Conservation (phyloP, 35 echinoderm and acorn worm genomes). For the Diadema setosum region DNA sequence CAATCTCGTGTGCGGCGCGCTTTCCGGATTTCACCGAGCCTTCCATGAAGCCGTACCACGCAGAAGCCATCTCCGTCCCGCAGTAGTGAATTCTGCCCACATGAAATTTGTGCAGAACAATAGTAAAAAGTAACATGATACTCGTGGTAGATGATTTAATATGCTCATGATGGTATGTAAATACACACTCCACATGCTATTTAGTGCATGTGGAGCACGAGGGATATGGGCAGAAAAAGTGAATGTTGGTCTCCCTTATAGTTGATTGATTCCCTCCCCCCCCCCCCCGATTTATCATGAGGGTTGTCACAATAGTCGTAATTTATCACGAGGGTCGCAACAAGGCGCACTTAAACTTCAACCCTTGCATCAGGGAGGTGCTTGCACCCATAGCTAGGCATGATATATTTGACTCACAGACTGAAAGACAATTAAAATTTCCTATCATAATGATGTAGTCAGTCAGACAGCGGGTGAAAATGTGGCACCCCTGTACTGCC, state of each 20-base stretch:
- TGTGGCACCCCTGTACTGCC: too few species aligned
- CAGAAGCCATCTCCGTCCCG: neutral
- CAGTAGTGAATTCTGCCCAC: neutral
- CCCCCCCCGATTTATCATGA: neutral
- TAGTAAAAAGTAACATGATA: neutral
- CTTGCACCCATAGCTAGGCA: too few species aligned
- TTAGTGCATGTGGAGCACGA: neutral
- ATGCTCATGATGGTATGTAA: neutral
- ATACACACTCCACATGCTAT: neutral
- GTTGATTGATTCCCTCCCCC: neutral
- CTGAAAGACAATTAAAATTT: too few species aligned
- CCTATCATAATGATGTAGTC: too few species aligned
- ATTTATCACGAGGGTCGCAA: too few species aligned
- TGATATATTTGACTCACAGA: too few species aligned
- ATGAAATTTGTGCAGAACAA: neutral
- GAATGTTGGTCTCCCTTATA: neutral
- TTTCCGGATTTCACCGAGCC: neutral
- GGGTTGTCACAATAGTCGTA: neutral
- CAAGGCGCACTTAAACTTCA: too few species aligned
- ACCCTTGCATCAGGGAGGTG: too few species aligned
- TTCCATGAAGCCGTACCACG: neutral
- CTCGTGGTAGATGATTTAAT: neutral
- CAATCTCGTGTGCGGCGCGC: neutral
- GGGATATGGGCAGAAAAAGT: neutral
- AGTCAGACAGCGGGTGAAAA: too few species aligned